Percentiles rank a stretch among this genome's conserved stretches.
Conservation (phyloP, 2,888 invertebrate genomes). For the Dryococelus australis region DNA sequence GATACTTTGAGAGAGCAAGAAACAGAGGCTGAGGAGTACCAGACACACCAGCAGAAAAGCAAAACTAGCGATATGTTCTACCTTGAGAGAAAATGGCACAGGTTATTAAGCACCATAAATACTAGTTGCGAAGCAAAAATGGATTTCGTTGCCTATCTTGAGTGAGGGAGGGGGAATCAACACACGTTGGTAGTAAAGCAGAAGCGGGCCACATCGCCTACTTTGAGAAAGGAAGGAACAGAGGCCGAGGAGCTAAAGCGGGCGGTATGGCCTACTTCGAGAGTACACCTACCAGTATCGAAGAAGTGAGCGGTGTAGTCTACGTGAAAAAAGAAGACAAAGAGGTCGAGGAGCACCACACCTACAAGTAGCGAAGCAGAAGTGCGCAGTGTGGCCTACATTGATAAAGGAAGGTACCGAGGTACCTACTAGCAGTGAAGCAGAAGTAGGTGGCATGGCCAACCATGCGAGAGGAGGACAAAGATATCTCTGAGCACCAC, state of each 20-base stretch:
- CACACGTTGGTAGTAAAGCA: no score
- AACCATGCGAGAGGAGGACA: slow-evolving; percentile 1
- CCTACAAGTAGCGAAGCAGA: neutral
- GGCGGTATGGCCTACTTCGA: no score
- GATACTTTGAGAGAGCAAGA: slow-evolving; percentile 11
- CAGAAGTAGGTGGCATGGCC: neutral
- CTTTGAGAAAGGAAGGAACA: neutral
- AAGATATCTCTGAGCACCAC: neutral
- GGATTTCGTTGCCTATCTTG: no score
- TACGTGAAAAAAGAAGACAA: neutral
- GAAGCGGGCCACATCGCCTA: neutral
- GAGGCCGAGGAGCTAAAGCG: no score
- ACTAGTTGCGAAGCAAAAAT: no score
- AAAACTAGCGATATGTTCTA: no score
- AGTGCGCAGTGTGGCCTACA: neutral
- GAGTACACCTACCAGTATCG: neutral
- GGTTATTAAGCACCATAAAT: no score
- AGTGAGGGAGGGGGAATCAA: no score
- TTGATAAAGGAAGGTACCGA: neutral
- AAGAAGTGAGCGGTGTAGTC: neutral
- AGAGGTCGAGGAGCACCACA: neutral
- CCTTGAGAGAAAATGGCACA: no score
- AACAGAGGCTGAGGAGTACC: neutral
- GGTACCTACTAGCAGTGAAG: neutral
- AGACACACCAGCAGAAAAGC: neutral